phyloP scores from a whole-genome alignment of 2,113 vertebrate species.

The Cebidichthys violaceus region DNA sequence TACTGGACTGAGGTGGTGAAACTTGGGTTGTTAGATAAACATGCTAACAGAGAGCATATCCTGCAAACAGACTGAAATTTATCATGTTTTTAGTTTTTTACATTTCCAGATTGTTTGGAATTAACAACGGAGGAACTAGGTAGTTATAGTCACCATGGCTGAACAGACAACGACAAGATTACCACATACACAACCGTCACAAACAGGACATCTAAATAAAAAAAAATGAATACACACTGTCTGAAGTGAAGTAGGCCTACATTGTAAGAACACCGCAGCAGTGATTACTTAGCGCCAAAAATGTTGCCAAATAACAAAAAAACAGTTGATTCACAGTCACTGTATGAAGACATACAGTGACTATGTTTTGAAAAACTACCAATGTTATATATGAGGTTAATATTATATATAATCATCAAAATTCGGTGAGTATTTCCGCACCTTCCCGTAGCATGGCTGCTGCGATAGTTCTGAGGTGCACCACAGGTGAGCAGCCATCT shows the following conservation, averaged over 20 bases:
- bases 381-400: not conserved
- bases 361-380: not conserved
- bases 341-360: not conserved
- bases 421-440: slow-evolving; percentile 26
- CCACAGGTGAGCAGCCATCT: slow-evolving; percentile 92
- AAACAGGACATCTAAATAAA: not conserved
- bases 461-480: slow-evolving; percentile 91
- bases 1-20: not conserved
- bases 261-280: not conserved
- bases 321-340: not conserved
- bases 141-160: not conserved
- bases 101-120: too few relatives aligned
- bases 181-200: too few relatives aligned
- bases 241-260: not conserved
- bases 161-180: not conserved
- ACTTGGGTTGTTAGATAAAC: not conserved
- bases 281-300: not conserved
- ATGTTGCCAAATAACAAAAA: slow-evolving; percentile 3
- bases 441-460: slow-evolving; percentile 90
- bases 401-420: not conserved
- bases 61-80: too few relatives aligned
- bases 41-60: not conserved
- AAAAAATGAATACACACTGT: not conserved
- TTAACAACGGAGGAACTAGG: too few relatives aligned
- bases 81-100: too few relatives aligned